These are phyloP conservation scores for Semaprochilodus insignis DNA, from an alignment of 2,797 vertebrate genomes.

Conservation along the genomic window DNA sequence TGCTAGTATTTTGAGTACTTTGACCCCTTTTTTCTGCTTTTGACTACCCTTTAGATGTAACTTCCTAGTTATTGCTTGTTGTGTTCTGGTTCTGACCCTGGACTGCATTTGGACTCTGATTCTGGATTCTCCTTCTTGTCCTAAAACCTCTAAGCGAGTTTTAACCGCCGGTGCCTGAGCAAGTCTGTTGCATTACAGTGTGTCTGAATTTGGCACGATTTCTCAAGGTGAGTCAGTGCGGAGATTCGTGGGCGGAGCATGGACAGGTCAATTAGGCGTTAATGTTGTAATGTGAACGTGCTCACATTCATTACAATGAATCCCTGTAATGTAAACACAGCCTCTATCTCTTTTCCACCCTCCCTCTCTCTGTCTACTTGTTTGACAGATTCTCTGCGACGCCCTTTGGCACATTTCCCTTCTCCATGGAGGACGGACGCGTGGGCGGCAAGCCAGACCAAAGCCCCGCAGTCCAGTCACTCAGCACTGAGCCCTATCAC, in stretches of 20 bases:
- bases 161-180: too few species aligned
- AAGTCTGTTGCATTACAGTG: too few species aligned
- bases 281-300: neutral
- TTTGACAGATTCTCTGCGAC: constrained; percentile 42
- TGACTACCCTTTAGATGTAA: too few species aligned
- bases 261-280: neutral
- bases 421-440: constrained; percentile 62
- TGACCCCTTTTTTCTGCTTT: too few species aligned
- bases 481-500: constrained; percentile 63
- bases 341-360: neutral
- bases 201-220: too few species aligned
- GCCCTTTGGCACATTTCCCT: constrained; percentile 61
- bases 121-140: too few species aligned
- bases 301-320: neutral
- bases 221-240: too few species aligned
- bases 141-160: too few species aligned
- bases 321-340: neutral
- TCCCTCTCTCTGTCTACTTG: neutral
- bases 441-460: constrained; percentile 65
- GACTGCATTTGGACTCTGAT: too few species aligned
- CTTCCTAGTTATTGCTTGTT: too few species aligned
- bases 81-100: too few species aligned
- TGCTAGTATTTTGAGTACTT: too few species aligned
- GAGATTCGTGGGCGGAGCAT: neutral
- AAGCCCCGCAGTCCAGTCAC: constrained; percentile 60